phyloP scores from a whole-genome alignment of 2,888 invertebrate genomes.

The Drosophila lutescens region DNA sequence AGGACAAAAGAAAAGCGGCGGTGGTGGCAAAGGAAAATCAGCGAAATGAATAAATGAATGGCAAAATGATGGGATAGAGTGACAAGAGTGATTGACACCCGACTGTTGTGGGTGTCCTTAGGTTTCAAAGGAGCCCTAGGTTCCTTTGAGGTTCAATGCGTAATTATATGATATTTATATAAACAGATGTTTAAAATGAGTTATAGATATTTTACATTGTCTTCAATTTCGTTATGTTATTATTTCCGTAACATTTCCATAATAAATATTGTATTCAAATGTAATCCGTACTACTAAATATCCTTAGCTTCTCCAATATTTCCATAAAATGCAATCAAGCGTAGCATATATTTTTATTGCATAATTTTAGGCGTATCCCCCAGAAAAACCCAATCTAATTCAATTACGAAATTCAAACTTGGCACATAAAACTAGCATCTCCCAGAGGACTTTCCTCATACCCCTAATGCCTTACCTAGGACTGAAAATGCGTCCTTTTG shows the following conservation, averaged over 20 bases:
- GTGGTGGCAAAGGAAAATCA: conserved; percentile 30
- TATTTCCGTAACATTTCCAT: too few relatives aligned
- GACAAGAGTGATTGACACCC: conserved; percentile 37
- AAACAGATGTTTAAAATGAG: too few relatives aligned
- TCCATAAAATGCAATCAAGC: neutral
- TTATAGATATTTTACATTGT: too few relatives aligned
- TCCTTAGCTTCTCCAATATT: neutral
- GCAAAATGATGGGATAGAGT: conserved; percentile 38
- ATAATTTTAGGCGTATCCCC: conserved; percentile 45
- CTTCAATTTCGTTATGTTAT: too few relatives aligned
- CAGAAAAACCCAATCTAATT: conserved; percentile 26
- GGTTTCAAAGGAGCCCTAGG: neutral
- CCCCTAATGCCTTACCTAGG: conserved; percentile 51
- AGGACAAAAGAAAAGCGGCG: conserved; percentile 30
- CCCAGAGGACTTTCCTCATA: conserved; percentile 11
- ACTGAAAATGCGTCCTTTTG: conserved; percentile 18
- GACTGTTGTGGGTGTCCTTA: conserved; percentile 8
- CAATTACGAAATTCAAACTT: conserved; percentile 43
- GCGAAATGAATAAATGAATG: conserved; percentile 48
- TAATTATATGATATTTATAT: too few relatives aligned
- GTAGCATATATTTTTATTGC: conserved; percentile 24
- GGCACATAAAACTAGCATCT: conserved; percentile 14
- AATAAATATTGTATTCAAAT: too few relatives aligned
- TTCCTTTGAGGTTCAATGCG: conserved; percentile 3
- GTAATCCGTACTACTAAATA: too few relatives aligned